Evolutionary conservation across 2,797 vertebrate genomes (phyloP), one percentile per base, ranked within the genome.

Genomic region (Urocyon cinereoargenteus): DNA sequence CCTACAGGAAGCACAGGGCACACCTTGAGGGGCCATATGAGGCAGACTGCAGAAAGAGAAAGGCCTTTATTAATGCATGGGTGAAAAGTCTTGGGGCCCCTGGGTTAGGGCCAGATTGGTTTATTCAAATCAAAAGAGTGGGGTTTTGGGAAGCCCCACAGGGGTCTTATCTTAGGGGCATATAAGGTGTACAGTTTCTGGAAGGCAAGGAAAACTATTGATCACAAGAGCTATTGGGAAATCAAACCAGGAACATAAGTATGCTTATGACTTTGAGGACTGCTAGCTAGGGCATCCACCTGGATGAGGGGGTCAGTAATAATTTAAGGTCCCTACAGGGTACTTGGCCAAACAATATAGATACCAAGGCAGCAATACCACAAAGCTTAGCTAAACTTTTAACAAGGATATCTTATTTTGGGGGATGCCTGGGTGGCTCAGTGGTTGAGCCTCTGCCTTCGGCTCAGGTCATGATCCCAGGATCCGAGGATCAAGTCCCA

Each of bases 221-320:
- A 91, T 26, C 45, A 16, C 55, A 45, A 59, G 26, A 4, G 3
- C 40, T 62, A 3, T 24, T 61, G 24, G 18, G 7, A 62, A 72
- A 34, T 53, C 49, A 79, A 9, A 12, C 62, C 31, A 36, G 26
- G 19, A 79, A n/a, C n/a, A 86, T 24, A 36, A 31, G 68, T 68
- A 77, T 55, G 26, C 49, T 66, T 75, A 5, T 75, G 21, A 55
- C 49, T 82, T 62, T 88, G 53, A 14, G 62, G 73, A 36, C 22
- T 51, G 40, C 21, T 86, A 16, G 18, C 34, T 10, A 55, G 5
- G 15, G 4, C 45, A 21, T 26, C 14, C 19, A 40, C 7, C 64
- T n/a, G 0, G 2, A n/a, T 53, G 49, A 62, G 13, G 31, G 31
- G 0, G 0, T 13, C 14, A 36, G 21, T 22, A 11, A 86, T 5